These are phyloP conservation scores for Camelus bactrianus DNA, from an alignment of 2,113 vertebrate species.

Conservation along the genomic window DNA sequence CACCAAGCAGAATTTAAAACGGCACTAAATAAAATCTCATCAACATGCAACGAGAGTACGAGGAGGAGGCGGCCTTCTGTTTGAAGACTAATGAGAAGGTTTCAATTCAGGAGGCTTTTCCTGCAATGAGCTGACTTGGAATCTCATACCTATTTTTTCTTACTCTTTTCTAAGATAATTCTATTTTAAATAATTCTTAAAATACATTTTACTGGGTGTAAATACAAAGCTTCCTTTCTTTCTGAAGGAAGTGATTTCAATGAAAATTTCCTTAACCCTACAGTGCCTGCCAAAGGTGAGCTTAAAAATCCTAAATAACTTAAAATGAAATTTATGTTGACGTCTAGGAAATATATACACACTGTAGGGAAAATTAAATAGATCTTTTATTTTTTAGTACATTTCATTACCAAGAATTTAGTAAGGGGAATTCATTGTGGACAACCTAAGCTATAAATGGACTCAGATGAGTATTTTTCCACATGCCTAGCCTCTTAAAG, in stretches of 20 bases:
- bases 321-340: constrained; percentile 11
- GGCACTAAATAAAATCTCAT: constrained; percentile 47
- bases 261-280: constrained; percentile 12
- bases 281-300: background rate
- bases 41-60: background rate
- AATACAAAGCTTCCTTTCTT: constrained; percentile 27
- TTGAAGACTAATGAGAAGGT: constrained; percentile 36
- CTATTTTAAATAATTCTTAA: constrained; percentile 63
- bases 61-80: constrained; percentile 1
- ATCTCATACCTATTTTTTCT: constrained; percentile 8
- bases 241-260: constrained; percentile 32
- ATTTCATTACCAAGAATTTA: constrained; percentile 35
- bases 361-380: constrained; percentile 12
- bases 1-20: constrained; percentile 28
- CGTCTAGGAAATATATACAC: background rate
- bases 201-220: constrained; percentile 18
- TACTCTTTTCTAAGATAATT: constrained; percentile 51
- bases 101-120: constrained; percentile 36
- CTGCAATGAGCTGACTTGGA: background rate
- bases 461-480: constrained; percentile 57
- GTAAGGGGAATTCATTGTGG: constrained; percentile 28
- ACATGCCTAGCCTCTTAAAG: constrained; percentile 1
- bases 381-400: constrained; percentile 40
- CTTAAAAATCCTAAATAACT: constrained; percentile 37
- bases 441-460: background rate